These are phyloP conservation scores for Barbus barbus DNA, from an alignment of 2,113 vertebrate species.

Conservation along the genomic window DNA sequence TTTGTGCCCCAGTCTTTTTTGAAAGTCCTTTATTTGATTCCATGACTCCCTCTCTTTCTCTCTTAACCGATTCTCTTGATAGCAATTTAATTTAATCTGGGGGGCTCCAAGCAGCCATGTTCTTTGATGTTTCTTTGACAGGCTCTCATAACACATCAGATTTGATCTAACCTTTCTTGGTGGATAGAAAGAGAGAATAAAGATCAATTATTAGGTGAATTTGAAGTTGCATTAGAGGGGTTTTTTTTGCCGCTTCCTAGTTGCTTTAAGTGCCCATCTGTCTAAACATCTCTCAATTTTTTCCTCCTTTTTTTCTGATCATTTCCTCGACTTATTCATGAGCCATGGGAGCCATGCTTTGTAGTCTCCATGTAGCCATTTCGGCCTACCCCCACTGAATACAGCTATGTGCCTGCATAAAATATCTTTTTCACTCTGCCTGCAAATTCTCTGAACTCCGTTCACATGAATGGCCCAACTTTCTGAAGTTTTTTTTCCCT, in stretches of 20 bases:
- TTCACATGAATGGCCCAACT: constrained; percentile 93
- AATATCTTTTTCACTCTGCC: constrained; percentile 85
- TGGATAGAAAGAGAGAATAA: constrained; percentile 72
- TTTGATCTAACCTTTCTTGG: constrained; percentile 82
- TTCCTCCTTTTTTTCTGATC: constrained; percentile 91
- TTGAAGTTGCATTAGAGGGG: constrained; percentile 98
- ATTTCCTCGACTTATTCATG: constrained; percentile 99
- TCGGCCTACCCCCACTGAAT: constrained; percentile 93
- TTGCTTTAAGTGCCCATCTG: constrained; percentile 99
- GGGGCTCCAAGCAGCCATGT: constrained; percentile 75
- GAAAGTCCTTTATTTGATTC: constrained; percentile 89
- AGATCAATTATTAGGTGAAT: constrained; percentile 93
- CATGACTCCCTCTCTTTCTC: constrained; percentile 61
- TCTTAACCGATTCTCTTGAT: constrained; percentile 67
- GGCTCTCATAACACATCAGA: constrained; percentile 81
- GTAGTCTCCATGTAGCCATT: constrained; percentile 92
- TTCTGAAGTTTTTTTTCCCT: constrained; percentile 73
- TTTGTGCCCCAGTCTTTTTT: constrained; percentile 84
- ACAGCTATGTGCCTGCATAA: constrained; percentile 91
- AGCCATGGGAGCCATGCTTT: constrained; percentile 99
- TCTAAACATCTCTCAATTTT: constrained; percentile 97
- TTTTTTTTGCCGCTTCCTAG: constrained; percentile 76
- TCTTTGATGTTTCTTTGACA: constrained; percentile 73
- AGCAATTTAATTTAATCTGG: constrained; percentile 81
- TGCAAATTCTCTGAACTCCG: constrained; percentile 91